Evolutionary conservation across 2,113 vertebrate species (phyloP), one percentile per base, ranked within the genome.

Genomic region (Bufo bufo): DNA sequence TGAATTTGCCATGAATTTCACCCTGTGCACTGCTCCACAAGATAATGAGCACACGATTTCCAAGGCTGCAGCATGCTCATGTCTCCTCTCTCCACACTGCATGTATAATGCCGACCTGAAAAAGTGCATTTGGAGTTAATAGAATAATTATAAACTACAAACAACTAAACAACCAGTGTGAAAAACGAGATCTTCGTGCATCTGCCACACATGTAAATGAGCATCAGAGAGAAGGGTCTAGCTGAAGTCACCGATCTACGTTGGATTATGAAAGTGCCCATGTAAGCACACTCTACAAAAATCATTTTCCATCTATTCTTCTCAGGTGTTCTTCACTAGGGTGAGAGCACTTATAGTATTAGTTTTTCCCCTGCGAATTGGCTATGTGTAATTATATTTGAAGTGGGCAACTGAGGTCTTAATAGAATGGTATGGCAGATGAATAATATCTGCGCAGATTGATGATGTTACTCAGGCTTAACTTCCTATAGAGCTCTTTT

Each of bases 351-450:
- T 56, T 78, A 52, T 14, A 6, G 4, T 33, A 13, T 78, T 52
- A n/a, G 75, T n/a, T n/a, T 14, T 78, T 78, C 12, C 50, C 47
- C 4, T 78, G 77, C 2, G 50, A 23, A 56, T 78, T 54, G 50
- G 23, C 77, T 23, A 11, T 78, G 50, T 78, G 33, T 78, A 54
- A 78, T 78, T 56, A 56, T 54, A 78, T 56, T 78, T 78, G 77
- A 78, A 78, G 50, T 77, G 11, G 77, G 19, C 77, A 78, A 13
- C 20, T 33, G 50, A 14, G 33, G 50, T 78, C 50, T 52, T 56
- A 54, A 78, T 78, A 49, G 43, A 49, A 16, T 75, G 72, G 8
- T 47, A 56, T 23, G 50, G 77, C 0, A 56, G 19, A 78, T 54
- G 49, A 78, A 78, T 78, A 78, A 78, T 77, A 20, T 78, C 77